Evolutionary conservation across 2,113 vertebrate species (phyloP).

Genomic region (Ia io): DNA sequence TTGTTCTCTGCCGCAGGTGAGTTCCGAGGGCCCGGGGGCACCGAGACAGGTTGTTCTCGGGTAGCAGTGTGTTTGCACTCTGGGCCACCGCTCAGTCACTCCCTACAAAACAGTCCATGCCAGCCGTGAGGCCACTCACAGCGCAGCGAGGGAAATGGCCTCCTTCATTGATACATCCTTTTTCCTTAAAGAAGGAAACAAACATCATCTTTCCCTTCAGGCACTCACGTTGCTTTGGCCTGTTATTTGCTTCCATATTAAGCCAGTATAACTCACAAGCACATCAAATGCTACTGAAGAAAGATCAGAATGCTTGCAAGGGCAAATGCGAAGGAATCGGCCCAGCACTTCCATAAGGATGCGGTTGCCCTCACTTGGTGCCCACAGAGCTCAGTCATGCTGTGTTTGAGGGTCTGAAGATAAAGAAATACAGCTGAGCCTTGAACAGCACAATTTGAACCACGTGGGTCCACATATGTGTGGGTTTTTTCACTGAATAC

Average conservation of each 20-base stretch:
- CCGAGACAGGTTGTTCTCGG: fast-evolving
- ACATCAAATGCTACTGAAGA: neutral
- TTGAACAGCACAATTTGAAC: neutral
- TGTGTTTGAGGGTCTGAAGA: neutral
- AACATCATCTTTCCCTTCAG: neutral
- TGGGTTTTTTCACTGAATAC: neutral
- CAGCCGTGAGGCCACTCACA: fast-evolving
- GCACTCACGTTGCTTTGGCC: neutral
- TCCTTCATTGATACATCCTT: neutral
- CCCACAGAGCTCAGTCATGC: fast-evolving
- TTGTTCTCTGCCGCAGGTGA: constrained; percentile 96
- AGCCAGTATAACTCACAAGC: neutral
- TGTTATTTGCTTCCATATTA: neutral
- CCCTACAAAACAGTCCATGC: fast-evolving
- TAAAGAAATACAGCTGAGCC: neutral
- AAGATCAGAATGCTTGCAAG: neutral
- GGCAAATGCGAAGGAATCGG: fast-evolving
- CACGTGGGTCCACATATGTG: neutral
- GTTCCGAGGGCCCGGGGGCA: constrained; percentile 52
- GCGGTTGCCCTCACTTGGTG: fast-evolving
- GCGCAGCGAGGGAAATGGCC: fast-evolving
- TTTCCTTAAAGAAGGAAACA: neutral
- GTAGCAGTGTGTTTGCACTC: neutral
- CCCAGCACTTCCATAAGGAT: fast-evolving
- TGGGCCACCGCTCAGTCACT: fast-evolving